Conservation (phyloP, 2,888 invertebrate species). For the Himalopsyche anomala region DNA sequence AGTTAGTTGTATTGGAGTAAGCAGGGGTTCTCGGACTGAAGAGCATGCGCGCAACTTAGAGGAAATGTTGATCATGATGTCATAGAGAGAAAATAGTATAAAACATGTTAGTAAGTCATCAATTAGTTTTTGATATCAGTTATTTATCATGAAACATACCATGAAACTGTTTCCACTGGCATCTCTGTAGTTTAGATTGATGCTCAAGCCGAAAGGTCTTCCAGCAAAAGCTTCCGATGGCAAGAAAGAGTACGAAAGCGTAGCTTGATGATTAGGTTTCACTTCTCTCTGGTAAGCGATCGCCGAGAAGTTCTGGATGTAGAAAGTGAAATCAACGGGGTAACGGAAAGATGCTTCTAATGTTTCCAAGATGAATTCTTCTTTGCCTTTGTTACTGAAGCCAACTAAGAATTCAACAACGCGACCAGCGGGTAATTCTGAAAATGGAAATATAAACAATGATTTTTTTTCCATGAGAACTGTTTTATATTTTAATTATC, state of each 20-base stretch:
- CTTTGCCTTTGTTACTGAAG: conserved; percentile 94
- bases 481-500: no score
- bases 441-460: conserved; percentile 66
- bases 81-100: not conserved
- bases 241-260: conserved; percentile 95
- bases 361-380: conserved; percentile 93
- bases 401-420: conserved; percentile 97
- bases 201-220: conserved; percentile 95
- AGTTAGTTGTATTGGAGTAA: no score
- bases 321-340: conserved; percentile 98
- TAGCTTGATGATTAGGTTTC: conserved; percentile 93
- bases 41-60: no score
- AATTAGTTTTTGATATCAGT: not conserved
- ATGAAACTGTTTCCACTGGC: conserved; percentile 78
- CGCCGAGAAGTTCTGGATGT: conserved; percentile 98
- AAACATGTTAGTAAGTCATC: not conserved
- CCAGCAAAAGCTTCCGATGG: conserved; percentile 98
- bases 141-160: conserved; percentile 71
- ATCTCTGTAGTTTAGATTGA: conserved; percentile 94
- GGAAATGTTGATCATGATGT: not conserved
- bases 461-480: no score
- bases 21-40: no score
- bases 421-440: conserved; percentile 93
- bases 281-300: conserved; percentile 92
- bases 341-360: conserved; percentile 99